These are phyloP conservation scores for Canis aureus DNA, from an alignment of 2,113 vertebrate species.

Conservation along the genomic window DNA sequence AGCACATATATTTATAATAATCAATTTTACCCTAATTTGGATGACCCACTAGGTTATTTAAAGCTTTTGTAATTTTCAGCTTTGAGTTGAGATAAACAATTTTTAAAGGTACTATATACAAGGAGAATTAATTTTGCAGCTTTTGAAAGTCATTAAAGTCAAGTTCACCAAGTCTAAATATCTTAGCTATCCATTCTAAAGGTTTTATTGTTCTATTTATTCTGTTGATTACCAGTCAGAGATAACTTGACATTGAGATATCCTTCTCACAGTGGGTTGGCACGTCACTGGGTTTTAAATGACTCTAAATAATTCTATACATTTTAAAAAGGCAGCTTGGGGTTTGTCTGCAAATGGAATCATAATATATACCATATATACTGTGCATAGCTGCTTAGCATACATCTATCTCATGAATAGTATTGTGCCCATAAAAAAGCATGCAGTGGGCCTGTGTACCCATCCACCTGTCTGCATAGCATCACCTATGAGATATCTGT, in stretches of 20 bases:
- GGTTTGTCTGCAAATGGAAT: constrained; percentile 37
- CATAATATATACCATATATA: not conserved
- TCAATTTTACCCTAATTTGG: not conserved
- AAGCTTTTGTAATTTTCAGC: constrained; percentile 63
- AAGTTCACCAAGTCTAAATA: constrained; percentile 60
- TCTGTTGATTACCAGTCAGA: constrained; percentile 60
- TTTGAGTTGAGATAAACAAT: constrained; percentile 40
- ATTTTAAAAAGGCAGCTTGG: constrained; percentile 50
- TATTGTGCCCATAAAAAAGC: constrained; percentile 52
- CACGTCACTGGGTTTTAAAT: constrained; percentile 44
- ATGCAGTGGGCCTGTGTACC: not conserved
- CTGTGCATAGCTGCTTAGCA: constrained; percentile 2
- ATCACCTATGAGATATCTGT: not conserved
- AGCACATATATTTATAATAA: not conserved
- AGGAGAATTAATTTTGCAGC: constrained; percentile 43
- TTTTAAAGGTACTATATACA: constrained; percentile 39
- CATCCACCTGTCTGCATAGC: not conserved
- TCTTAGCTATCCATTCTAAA: constrained; percentile 15
- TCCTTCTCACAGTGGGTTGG: not conserved
- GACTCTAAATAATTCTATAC: constrained; percentile 20
- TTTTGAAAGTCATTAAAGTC: constrained; percentile 56
- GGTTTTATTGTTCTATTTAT: constrained; percentile 39
- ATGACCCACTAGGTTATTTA: constrained; percentile 2
- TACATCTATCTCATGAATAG: not conserved
- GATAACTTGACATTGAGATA: constrained; percentile 46